These are phyloP conservation scores for Eira barbara DNA, from an alignment of 2,113 vertebrate genomes.

Conservation along the genomic window DNA sequence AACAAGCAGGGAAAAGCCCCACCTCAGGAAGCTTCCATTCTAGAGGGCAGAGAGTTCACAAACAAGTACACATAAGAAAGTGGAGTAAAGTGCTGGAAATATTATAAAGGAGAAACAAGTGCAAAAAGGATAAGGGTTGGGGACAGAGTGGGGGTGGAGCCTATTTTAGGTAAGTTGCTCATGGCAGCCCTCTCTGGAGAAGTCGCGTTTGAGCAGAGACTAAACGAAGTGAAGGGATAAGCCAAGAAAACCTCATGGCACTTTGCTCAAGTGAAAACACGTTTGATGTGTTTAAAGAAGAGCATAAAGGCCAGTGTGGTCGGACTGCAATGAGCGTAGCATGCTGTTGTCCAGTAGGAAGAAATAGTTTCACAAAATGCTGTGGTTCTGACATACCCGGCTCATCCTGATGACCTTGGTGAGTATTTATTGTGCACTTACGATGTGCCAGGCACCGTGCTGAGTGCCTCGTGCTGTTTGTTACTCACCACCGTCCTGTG, in stretches of 20 bases:
- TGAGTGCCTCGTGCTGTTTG: not conserved
- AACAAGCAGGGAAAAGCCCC: not conserved
- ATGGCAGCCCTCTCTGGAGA: not conserved
- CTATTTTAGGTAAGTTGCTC: not conserved
- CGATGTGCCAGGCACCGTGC: not conserved
- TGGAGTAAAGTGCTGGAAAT: not conserved
- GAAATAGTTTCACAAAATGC: not conserved
- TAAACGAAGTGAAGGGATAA: not conserved
- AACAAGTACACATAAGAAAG: not conserved
- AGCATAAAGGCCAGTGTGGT: not conserved
- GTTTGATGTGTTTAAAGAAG: not conserved
- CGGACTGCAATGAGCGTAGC: not conserved
- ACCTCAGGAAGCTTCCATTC: not conserved
- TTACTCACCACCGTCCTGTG: not conserved
- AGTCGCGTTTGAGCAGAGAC: not conserved
- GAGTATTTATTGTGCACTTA: not conserved
- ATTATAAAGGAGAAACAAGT: not conserved
- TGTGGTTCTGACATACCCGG: not conserved
- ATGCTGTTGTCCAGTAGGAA: not conserved
- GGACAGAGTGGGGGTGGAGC: not conserved
- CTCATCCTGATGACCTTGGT: fast-evolving
- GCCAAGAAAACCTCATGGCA: not conserved
- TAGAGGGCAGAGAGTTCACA: not conserved
- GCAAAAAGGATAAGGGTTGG: not conserved
- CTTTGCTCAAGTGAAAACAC: not conserved